Evolutionary conservation across 2,888 invertebrate species (phyloP), one percentile per base, ranked within the genome.

Genomic region (Drosophila paranaensis): DNA sequence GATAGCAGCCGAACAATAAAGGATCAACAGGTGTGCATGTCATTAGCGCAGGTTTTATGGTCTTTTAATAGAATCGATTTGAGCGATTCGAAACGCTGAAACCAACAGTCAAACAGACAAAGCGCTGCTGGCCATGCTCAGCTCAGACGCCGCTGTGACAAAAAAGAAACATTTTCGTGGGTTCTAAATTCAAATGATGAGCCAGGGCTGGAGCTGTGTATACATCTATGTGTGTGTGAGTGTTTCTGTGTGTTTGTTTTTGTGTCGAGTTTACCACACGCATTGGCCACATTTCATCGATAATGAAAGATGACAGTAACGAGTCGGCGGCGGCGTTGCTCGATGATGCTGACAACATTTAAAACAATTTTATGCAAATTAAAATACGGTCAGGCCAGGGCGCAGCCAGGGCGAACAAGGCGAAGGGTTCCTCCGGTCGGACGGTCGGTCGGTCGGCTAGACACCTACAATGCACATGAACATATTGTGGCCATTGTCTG

Each of bases 251-350:
- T 42, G 13, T 13, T 3, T 67, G 46, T 35, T 16, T 55, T 13
- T 35, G 69, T 35, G 67, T 60, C 3, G 20, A 20, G 45, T 40
- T 66, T 88, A 58, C 89, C 90, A 89, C 90, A 86, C 86, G 71
- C 86, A 88, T 82, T 74, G 83, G 77, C 76, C 74, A 90, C 87
- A 87, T 77, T 79, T 87, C 81, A 88, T 88, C 90, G 90, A 90
- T 91, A 91, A 91, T 91, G 85, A 90, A 89, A 90, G 87, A 89
- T 90, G 91, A 91, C 90, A 91, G 91, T 91, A 89, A 91, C 91
- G 87, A 88, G 81, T 82, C 74, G 74, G 72, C 65, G 48, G n/a
- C 30, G 27, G 46, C 27, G 65, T 64, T 65, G 70, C 72, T 60
- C 74, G 65, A 70, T 71, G 82, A 66, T 75, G 82, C 77, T 85